These are phyloP conservation scores for Papilio demoleus DNA, from an alignment of 2,888 invertebrate species.

Conservation along the genomic window DNA sequence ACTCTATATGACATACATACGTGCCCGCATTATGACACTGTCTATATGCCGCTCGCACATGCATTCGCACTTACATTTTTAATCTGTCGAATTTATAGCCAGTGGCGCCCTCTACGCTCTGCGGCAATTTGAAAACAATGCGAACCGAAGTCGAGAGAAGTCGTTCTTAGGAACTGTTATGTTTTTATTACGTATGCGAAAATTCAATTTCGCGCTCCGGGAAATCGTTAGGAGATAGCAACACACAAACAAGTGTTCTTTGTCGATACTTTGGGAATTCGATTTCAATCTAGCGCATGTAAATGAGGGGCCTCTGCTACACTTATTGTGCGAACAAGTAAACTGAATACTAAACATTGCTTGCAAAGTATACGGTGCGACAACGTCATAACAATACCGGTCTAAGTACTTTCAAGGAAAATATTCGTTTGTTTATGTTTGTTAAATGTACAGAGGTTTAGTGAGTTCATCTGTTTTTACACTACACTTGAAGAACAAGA, in stretches of 20 bases:
- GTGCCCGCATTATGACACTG: slow-evolving; percentile 6
- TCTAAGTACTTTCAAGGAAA: background rate
- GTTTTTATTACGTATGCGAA: slow-evolving; percentile 34
- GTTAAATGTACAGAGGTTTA: background rate
- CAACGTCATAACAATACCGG: background rate
- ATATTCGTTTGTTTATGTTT: background rate
- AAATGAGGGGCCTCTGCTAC: slow-evolving; percentile 3
- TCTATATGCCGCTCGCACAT: background rate
- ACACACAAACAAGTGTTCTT: slow-evolving; percentile 22
- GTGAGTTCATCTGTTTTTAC: no score
- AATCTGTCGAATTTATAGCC: slow-evolving; percentile 26
- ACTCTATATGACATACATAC: slow-evolving; percentile 1
- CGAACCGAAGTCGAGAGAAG: background rate
- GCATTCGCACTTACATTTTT: slow-evolving; percentile 19
- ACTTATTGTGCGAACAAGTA: slow-evolving; percentile 5
- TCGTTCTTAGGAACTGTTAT: slow-evolving; percentile 32
- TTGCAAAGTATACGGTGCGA: slow-evolving; percentile 6
- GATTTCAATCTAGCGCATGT: slow-evolving; percentile 17
- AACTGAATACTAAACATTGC: slow-evolving; percentile 16
- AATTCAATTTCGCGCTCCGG: slow-evolving; percentile 32
- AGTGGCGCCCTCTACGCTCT: background rate
- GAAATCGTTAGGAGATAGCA: slow-evolving; percentile 25
- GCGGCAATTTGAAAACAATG: slow-evolving; percentile 21
- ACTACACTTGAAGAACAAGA: no score
- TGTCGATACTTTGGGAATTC: slow-evolving; percentile 23